Percentiles rank a stretch among this genome's conserved stretches.
These are phyloP conservation scores for Anabas testudineus DNA, from an alignment of 2,797 vertebrate genomes.

Conservation along the genomic window DNA sequence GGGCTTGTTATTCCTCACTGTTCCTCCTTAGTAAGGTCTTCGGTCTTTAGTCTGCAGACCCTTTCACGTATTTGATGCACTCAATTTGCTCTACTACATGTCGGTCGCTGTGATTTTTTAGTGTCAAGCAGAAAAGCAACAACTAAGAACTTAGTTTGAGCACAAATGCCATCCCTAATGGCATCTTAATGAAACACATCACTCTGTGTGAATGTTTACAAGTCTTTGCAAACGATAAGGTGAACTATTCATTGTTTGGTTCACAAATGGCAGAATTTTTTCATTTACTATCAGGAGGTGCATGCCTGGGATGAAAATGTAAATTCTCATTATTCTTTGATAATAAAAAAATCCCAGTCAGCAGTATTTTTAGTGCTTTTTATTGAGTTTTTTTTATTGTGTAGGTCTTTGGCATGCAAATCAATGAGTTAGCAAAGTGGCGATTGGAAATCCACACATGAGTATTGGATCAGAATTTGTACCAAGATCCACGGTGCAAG, in stretches of 20 bases:
- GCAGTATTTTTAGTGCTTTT: conserved; percentile 34
- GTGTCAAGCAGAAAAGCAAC: not conserved
- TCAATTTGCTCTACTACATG: conserved; percentile 8
- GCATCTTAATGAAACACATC: conserved; percentile 34
- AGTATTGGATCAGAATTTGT: conserved; percentile 76
- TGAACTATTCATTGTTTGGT: conserved; percentile 25
- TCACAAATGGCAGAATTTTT: conserved; percentile 44
- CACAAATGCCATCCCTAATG: conserved; percentile 26
- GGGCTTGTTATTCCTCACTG: conserved; percentile 48
- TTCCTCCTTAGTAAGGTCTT: conserved; percentile 33
- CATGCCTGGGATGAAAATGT: conserved; percentile 31
- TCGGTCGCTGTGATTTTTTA: conserved; percentile 15
- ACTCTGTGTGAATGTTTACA: conserved; percentile 26
- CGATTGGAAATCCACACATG: conserved; percentile 73
- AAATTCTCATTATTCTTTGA: conserved; percentile 25
- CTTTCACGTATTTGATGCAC: conserved; percentile 26
- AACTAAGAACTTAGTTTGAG: conserved; percentile 10
- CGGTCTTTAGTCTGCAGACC: conserved; percentile 37
- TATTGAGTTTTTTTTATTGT: conserved; percentile 23
- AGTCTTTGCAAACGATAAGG: conserved; percentile 18
- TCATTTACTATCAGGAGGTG: conserved; percentile 30
- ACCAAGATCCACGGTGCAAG: conserved; percentile 72
- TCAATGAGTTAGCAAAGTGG: conserved; percentile 62
- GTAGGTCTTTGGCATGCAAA: conserved; percentile 69
- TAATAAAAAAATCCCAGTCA: conserved; percentile 40